These are phyloP conservation scores for Agonopterix arenella DNA, from an alignment of 2,888 invertebrate genomes.

Conservation along the genomic window DNA sequence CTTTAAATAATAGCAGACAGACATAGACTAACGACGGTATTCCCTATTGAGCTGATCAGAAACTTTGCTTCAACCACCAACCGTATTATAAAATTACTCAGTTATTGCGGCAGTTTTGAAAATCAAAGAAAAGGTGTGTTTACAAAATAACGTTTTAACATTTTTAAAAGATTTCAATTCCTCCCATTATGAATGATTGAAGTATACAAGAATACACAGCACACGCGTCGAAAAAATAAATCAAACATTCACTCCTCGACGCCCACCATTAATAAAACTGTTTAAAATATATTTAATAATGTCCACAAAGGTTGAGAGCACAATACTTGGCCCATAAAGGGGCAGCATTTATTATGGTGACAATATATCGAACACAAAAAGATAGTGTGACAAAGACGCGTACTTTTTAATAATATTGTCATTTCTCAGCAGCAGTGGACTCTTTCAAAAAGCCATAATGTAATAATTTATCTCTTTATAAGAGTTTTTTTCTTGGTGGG, in stretches of 20 bases:
- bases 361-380: conserved; percentile 77
- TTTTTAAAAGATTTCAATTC: neutral
- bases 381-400: conserved; percentile 75
- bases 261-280: conserved; percentile 76
- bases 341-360: conserved; percentile 75
- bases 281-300: conserved; percentile 77
- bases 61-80: too few relatives aligned
- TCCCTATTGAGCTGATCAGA: too few relatives aligned
- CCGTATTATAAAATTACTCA: too few relatives aligned
- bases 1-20: too few relatives aligned
- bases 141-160: too few relatives aligned
- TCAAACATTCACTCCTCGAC: conserved; percentile 65
- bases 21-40: too few relatives aligned
- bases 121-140: too few relatives aligned
- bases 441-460: conserved; percentile 76
- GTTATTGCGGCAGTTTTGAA: too few relatives aligned
- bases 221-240: conserved; percentile 78
- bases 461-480: conserved; percentile 77
- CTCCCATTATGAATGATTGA: conserved; percentile 35
- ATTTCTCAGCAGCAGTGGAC: conserved; percentile 77
- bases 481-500: conserved; percentile 69
- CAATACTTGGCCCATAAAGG: conserved; percentile 71
- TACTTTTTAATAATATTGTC: conserved; percentile 78
- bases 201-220: conserved; percentile 51
- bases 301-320: conserved; percentile 70